Conservation (phyloP, 2,888 invertebrate genomes). For the Dolomedes plantarius region DNA sequence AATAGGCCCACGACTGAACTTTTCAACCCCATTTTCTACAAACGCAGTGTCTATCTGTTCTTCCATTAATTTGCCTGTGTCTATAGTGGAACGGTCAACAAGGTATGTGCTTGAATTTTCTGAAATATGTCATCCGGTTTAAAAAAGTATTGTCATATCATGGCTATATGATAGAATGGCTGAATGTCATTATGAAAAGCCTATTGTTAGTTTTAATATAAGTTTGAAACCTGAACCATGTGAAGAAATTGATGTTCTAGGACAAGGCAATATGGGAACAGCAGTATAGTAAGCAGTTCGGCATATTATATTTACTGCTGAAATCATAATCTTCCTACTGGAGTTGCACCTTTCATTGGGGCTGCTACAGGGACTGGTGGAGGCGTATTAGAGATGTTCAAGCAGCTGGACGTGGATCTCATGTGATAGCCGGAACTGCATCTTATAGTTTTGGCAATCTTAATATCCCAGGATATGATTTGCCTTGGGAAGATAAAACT, state of each 20-base stretch:
- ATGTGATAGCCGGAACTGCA: constrained; percentile 95
- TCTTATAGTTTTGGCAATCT: constrained; percentile 97
- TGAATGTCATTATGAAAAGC: constrained; percentile 88
- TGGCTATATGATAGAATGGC: constrained; percentile 93
- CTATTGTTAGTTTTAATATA: constrained; percentile 80
- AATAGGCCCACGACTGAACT: constrained; percentile 95
- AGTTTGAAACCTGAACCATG: constrained; percentile 82
- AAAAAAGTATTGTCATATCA: constrained; percentile 69
- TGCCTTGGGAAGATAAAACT: constrained; percentile 91
- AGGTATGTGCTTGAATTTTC: constrained; percentile 81
- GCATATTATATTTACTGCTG: constrained; percentile 98
- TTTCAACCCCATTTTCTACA: constrained; percentile 96
- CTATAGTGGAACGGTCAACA: constrained; percentile 88
- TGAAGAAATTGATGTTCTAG: constrained; percentile 89
- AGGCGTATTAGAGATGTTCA: constrained; percentile 95
- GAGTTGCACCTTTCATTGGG: constrained; percentile 97
- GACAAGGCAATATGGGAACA: constrained; percentile 86
- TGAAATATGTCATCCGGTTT: constrained; percentile 35
- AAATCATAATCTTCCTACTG: constrained; percentile 99
- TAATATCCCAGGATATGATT: constrained; percentile 88
- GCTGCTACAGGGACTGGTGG: constrained; percentile 98
- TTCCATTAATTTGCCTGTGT: constrained; percentile 88
- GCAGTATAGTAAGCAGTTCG: constrained; percentile 83
- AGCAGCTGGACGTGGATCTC: constrained; percentile 96
- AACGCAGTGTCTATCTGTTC: constrained; percentile 97